These are phyloP conservation scores for Amphiprion clarkii DNA, from an alignment of 2,797 vertebrate genomes.

Conservation along the genomic window DNA sequence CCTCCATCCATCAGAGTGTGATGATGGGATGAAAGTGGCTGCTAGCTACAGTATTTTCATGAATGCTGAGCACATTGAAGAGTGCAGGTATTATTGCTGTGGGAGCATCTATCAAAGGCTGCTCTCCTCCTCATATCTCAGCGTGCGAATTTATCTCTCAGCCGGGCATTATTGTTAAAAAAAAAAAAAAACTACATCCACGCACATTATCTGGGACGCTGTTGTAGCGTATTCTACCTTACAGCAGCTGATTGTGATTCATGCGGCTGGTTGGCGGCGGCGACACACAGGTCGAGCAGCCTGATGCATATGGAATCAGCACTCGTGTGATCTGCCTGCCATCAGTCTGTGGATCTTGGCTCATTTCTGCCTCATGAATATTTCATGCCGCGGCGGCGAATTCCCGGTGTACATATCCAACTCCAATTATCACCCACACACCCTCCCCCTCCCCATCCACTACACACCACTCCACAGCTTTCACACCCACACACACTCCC, in stretches of 20 bases:
- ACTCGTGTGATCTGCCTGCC: conserved; percentile 45
- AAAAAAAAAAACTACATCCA: conserved; percentile 5
- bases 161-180: background rate
- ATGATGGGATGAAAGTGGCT: conserved; percentile 27
- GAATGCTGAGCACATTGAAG: conserved; percentile 23
- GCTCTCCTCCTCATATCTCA: conserved; percentile 2
- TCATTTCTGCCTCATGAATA: conserved; percentile 73
- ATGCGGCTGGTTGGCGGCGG: conserved; percentile 17
- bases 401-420: conserved; percentile 64
- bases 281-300: conserved; percentile 36
- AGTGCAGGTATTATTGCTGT: conserved; percentile 26
- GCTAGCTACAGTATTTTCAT: conserved; percentile 1
- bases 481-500: conserved; percentile 34
- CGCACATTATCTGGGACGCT: conserved; percentile 15
- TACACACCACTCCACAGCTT: conserved; percentile 7
- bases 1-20: background rate
- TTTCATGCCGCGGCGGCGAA: conserved; percentile 66
- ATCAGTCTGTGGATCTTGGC: conserved; percentile 54
- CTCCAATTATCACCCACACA: conserved; percentile 65
- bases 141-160: conserved; percentile 19
- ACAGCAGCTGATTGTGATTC: conserved; percentile 50
- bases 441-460: conserved; percentile 1
- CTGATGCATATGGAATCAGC: conserved; percentile 57
- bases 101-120: conserved; percentile 21
- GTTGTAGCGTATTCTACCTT: background rate